Base-by-base conservation (phyloP, 2,113 vertebrate species). In the Passer domesticus region DNA sequence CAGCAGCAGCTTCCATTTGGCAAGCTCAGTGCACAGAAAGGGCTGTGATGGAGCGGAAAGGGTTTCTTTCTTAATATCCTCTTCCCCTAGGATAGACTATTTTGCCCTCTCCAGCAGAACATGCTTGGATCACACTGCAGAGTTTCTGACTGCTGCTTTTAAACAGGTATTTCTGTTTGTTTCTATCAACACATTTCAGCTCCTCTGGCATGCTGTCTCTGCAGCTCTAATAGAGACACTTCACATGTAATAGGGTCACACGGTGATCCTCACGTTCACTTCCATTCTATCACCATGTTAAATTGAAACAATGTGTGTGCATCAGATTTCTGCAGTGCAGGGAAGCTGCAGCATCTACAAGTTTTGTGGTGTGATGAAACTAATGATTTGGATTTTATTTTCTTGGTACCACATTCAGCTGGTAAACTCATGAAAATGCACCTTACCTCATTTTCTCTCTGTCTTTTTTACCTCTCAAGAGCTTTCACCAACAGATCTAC, bases 401-500 rank as follows among this genome's bases (percentile, higher is more conserved):
- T 70, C 90, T 76, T 33, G 70, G 77, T 92, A 17, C 85, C 80
- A 83, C 80, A 62, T 89, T 93, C 92, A 81, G 80, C 77, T 95
- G 90, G 69, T 59, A 47, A 94, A 81, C 77, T 82, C 92, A 76
- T 63, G 53, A 89, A 95, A 96, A 93, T 55, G 53, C 37, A 79
- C 92, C 88, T 88, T 79, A 46, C 79, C 97, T 96, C 93, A 17
- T 86, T 94, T 92, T 93, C 43, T 80, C 73, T 83, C 76, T 76
- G 72, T 63, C 95, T 89, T 85, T 85, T 93, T 91, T 94, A 55
- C 85, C 89, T 91, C 92, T 89, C 95, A 79, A 92, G 86, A 97
- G 92, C 96, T 96, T 96, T 96, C 96, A 92, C 96, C 92, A 97
- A 86, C 90, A 94, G 94, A 97, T 96, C 87, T 92, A 82, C 96